These are phyloP conservation scores for Aegithalos caudatus DNA, from an alignment of 2,113 vertebrate genomes.

Conservation along the genomic window DNA sequence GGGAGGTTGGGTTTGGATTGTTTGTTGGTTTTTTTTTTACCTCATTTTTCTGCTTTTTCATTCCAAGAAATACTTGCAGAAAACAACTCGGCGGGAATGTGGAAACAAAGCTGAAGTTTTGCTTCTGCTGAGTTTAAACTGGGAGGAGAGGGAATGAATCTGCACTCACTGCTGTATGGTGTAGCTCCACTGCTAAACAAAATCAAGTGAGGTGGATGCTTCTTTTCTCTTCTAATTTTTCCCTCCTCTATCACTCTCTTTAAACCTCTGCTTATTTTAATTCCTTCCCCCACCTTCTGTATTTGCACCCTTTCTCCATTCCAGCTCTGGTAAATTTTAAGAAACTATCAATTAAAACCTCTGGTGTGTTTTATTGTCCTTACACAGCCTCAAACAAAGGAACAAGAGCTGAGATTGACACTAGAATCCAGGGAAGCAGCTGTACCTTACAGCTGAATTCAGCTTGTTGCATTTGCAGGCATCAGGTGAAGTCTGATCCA, in stretches of 20 bases:
- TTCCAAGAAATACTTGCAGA: slow-evolving; percentile 8
- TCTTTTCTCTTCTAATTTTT: neutral
- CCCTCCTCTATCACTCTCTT: neutral
- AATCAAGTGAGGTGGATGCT: neutral
- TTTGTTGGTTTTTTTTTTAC: too few species aligned
- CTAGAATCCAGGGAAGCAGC: neutral
- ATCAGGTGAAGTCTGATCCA: neutral
- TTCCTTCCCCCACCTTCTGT: neutral
- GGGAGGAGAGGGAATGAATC: neutral
- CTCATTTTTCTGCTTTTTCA: neutral
- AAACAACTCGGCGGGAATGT: neutral
- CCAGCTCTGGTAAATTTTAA: neutral
- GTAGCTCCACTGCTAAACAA: neutral
- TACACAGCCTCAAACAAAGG: neutral
- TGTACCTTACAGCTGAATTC: neutral
- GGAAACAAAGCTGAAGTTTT: neutral
- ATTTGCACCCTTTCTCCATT: neutral
- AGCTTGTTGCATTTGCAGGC: neutral
- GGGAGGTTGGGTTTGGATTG: neutral
- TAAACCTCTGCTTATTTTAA: neutral
- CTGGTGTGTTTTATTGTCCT: neutral
- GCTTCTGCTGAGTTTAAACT: neutral
- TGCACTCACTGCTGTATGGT: neutral
- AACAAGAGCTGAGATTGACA: neutral
- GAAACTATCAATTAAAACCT: neutral